A percentile compares a stretch with the other conserved stretches of the same genome.
These are phyloP conservation scores for Chaetogeoica ovagalla DNA, from an alignment of 2,888 invertebrate genomes.

Conservation along the genomic window DNA sequence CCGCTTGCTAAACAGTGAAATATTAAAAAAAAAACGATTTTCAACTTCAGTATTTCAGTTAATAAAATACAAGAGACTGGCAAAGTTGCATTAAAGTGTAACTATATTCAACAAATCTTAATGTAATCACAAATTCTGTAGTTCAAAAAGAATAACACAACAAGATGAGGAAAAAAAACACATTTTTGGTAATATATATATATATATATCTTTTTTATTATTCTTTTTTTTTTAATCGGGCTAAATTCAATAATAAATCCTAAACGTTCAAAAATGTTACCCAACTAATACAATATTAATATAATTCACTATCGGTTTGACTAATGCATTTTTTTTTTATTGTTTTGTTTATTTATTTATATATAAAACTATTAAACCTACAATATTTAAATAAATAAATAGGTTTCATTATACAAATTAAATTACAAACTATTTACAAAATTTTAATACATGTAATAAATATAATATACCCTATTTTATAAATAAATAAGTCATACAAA, in stretches of 20 bases:
- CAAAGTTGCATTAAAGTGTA: too few species aligned
- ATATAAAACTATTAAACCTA: slow-evolving; percentile 45
- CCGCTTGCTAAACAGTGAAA: too few species aligned
- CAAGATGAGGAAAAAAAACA: neutral
- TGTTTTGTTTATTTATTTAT: neutral
- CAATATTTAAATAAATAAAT: slow-evolving; percentile 32
- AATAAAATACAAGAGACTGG: too few species aligned
- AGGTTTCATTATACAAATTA: slow-evolving; percentile 32
- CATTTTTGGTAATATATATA: slow-evolving; percentile 19
- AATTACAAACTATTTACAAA: slow-evolving; percentile 29
- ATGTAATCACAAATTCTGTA: too few species aligned
- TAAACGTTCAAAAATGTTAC: slow-evolving; percentile 31
- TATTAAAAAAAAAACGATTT: too few species aligned
- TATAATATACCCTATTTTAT: neutral
- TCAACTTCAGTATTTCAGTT: too few species aligned
- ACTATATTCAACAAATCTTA: too few species aligned
- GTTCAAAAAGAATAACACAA: too few species aligned
- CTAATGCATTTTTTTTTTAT: slow-evolving; percentile 24
- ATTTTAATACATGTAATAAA: neutral
- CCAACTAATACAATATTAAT: slow-evolving; percentile 37
- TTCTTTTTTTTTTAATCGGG: slow-evolving; percentile 14
- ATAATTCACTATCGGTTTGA: slow-evolving; percentile 41
- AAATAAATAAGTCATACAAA: slow-evolving; percentile 11
- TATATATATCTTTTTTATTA: slow-evolving; percentile 1
- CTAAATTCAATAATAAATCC: slow-evolving; percentile 29